Percentiles rank a stretch among this genome's conserved stretches.
Conservation (phyloP, 1,140 invertebrate genomes). For the Charaxes varanes region DNA sequence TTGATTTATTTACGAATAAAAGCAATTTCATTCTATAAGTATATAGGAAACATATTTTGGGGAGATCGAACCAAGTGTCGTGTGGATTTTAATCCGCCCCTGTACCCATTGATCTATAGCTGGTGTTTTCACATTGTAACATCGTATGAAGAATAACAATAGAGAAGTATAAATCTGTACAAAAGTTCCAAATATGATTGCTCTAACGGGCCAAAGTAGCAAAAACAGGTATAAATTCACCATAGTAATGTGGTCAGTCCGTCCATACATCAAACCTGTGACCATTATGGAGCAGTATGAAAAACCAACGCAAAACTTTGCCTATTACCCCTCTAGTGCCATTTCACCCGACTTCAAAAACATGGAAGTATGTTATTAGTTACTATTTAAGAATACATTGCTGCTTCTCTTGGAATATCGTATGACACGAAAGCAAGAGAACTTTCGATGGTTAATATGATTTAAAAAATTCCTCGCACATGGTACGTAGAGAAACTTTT, state of each 20-base stretch:
- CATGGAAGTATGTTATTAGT: background rate
- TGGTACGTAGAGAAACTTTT: conserved; percentile 20
- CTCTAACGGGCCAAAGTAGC: conserved; percentile 12
- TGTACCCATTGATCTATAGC: no score
- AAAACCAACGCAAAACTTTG: conserved; percentile 48
- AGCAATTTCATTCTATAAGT: no score
- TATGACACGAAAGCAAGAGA: background rate
- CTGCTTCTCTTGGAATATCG: background rate
- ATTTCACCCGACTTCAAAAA: conserved; percentile 6
- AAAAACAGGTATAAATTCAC: conserved; percentile 24
- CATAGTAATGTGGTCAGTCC: conserved; percentile 28
- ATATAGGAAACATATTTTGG: no score
- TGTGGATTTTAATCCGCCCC: no score
- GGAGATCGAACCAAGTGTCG: no score
- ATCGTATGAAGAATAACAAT: no score
- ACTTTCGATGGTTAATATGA: conserved; percentile 9
- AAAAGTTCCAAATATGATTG: conserved; percentile 2
- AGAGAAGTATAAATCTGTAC: conserved; percentile 6
- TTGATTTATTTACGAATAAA: no score
- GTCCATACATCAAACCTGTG: conserved; percentile 35
- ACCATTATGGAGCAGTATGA: conserved; percentile 35
- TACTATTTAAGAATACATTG: conserved; percentile 11
- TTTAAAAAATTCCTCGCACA: background rate
- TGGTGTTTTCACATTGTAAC: no score
- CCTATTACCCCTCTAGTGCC: conserved; percentile 32